Base-by-base conservation (phyloP, 2,888 invertebrate genomes). In the Morinoia aosen region DNA sequence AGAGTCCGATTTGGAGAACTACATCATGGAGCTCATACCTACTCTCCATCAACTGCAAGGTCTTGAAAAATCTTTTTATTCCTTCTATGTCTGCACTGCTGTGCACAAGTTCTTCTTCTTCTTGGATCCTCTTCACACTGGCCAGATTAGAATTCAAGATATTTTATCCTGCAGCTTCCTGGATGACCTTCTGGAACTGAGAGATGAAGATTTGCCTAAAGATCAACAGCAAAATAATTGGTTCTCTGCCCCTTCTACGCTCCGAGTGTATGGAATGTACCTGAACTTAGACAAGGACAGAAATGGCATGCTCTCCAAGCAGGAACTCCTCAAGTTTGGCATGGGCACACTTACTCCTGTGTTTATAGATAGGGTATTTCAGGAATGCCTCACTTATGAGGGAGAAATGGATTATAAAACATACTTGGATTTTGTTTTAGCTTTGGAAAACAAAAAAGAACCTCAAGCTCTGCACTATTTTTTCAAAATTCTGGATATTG, bases 331-430 rank as follows among this genome's bases (percentile, higher is more conserved):
- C 10, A 98, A 98, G 0, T 99, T 98, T 97, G 99, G 99, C 0
- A 99, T 99, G 0, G 99, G 99, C 5, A 99, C 99, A 0, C 97
- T 99, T 19, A 99, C 99, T 0, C 98, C 98, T 91, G 98, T 98
- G 0, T 99, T 99, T 97, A 98, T 99, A 7, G 98, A 99, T 97
- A 98, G 99, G 88, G 98, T 99, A 0, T 99, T 99, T 97, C 99
- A 99, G 97, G 99, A 99, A 97, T 99, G 99, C 97, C 98, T 99
- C 8, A 99, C 99, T 0, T 99, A 99, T 97, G 98, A 99, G 96
- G 98, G 98, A 0, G 99, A 99, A 97, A 99, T 99, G 98, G 99
- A 99, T 97, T 99, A 99, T 97, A 99, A 99, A 97, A 99, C 99
- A 0, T 99, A 99, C 97, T 97, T 99, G 57, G 99, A 99, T 97